Evolutionary conservation across 2,797 vertebrate species (phyloP).

Genomic region (Melopsittacus undulatus): DNA sequence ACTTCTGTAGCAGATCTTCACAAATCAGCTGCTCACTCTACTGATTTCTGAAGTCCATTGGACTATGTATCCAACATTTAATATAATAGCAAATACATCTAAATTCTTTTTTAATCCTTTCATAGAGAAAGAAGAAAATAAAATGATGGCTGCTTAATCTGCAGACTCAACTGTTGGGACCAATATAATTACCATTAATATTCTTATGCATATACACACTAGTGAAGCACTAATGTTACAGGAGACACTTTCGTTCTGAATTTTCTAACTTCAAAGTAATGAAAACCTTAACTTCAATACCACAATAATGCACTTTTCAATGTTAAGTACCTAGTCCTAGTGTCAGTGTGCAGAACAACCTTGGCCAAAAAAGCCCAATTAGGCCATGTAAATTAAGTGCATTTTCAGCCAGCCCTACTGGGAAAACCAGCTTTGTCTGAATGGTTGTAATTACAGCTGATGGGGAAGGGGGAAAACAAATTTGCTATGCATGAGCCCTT

Average conservation of each 20-base stretch:
- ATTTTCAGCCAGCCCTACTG: constrained; percentile 60
- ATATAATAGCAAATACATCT: background rate
- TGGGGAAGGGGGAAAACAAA: constrained; percentile 61
- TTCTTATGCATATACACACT: constrained; percentile 18
- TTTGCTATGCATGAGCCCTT: constrained; percentile 59
- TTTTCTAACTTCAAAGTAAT: constrained; percentile 57
- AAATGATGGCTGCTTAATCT: constrained; percentile 18
- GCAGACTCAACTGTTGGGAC: background rate
- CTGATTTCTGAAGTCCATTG: background rate
- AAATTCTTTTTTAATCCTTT: background rate
- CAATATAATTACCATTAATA: constrained; percentile 20
- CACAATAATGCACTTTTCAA: constrained; percentile 53
- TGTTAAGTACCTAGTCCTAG: constrained; percentile 47
- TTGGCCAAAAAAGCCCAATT: constrained; percentile 67
- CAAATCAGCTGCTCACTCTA: background rate
- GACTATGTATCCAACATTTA: background rate
- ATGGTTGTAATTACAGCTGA: constrained; percentile 63
- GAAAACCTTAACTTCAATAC: constrained; percentile 56
- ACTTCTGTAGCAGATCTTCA: background rate
- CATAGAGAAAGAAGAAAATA: constrained; percentile 9
- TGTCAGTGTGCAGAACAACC: constrained; percentile 50
- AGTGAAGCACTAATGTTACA: constrained; percentile 23
- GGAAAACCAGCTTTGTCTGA: constrained; percentile 71
- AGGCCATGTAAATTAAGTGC: constrained; percentile 65
- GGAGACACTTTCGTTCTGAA: constrained; percentile 36